Percentiles rank a stretch among this genome's conserved stretches.
Evolutionary conservation across 1,140 invertebrate genomes (phyloP).

Genomic region (Rhopalosiphum padi): DNA sequence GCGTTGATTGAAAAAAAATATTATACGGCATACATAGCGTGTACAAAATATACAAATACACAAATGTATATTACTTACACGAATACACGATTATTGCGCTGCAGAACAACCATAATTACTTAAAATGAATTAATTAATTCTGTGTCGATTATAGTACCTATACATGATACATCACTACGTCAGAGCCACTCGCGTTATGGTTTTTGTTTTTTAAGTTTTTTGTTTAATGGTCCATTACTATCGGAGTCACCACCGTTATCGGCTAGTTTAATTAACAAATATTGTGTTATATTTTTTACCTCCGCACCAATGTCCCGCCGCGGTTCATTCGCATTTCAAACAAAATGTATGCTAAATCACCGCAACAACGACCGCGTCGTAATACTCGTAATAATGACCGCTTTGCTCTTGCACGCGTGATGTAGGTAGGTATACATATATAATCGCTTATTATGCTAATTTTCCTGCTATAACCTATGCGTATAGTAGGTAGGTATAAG

Average conservation of each 20-base stretch:
- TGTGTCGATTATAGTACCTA: neutral
- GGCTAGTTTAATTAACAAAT: neutral
- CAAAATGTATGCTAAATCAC: neutral
- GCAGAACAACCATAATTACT: neutral
- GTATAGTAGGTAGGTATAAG: neutral
- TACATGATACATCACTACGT: neutral
- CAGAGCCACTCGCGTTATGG: neutral
- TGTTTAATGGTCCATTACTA: neutral
- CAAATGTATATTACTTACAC: neutral
- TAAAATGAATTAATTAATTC: neutral
- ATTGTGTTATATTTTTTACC: neutral
- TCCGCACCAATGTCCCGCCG: neutral
- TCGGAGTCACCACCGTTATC: neutral
- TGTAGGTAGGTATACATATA: neutral
- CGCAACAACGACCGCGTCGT: neutral
- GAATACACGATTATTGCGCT: neutral
- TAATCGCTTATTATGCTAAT: neutral
- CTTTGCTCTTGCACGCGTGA: neutral
- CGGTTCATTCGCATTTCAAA: neutral
- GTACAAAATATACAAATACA: neutral
- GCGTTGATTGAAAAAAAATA: neutral
- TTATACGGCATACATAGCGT: neutral
- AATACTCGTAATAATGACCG: neutral
- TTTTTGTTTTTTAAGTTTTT: neutral
- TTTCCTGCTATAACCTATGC: neutral